Percentiles rank a stretch among this genome's conserved stretches.
Evolutionary conservation across 2,888 invertebrate species (phyloP).

Genomic region (Caenorhabditis sp.): DNA sequence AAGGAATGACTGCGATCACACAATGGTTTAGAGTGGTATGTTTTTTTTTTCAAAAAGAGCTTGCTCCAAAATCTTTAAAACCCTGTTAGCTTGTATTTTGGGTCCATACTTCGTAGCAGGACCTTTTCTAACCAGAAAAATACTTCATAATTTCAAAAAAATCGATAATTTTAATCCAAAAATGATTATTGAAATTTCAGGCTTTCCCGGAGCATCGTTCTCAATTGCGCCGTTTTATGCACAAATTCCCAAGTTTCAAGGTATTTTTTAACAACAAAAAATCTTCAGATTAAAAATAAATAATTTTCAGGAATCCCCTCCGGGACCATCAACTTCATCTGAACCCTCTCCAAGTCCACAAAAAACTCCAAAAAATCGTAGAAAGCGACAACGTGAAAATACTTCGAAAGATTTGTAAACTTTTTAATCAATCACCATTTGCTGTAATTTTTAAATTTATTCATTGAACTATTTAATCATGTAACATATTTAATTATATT

Average conservation of each 20-base stretch:
- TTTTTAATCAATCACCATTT: too few relatives aligned
- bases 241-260: background rate
- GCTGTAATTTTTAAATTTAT: too few relatives aligned
- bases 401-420: background rate
- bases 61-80: background rate
- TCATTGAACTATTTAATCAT: too few relatives aligned
- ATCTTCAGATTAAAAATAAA: too few relatives aligned
- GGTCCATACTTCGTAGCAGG: too few relatives aligned
- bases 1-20: slow-evolving; percentile 7
- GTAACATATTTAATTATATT: background rate
- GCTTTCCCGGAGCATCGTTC: background rate
- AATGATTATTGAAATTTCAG: background rate
- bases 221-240: background rate
- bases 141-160: background rate
- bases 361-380: background rate
- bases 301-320: background rate
- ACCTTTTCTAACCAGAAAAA: background rate
- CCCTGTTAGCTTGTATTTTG: too few relatives aligned
- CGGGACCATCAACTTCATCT: background rate
- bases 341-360: background rate
- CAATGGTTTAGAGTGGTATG: background rate
- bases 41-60: too few relatives aligned
- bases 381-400: background rate
- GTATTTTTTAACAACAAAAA: background rate
- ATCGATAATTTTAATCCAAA: background rate